Evolutionary conservation across 2,888 invertebrate species (phyloP).

Genomic region (Apeira syringaria): DNA sequence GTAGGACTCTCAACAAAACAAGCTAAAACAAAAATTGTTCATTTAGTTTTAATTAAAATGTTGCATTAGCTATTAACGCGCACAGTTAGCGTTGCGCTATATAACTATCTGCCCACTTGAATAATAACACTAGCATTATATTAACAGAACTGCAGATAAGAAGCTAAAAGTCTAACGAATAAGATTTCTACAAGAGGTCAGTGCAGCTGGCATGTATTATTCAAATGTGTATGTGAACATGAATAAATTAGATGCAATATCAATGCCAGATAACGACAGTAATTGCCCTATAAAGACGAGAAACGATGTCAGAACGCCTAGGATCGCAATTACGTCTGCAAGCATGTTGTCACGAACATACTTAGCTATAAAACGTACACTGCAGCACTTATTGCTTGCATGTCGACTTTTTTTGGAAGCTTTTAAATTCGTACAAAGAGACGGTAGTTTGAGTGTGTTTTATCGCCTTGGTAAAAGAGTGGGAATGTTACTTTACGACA

Average conservation of each 20-base stretch:
- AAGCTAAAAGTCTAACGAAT: conserved; percentile 44
- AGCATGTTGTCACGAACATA: conserved; percentile 69
- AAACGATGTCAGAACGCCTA: conserved; percentile 75
- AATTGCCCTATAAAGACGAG: conserved; percentile 80
- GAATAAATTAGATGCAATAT: conserved; percentile 80
- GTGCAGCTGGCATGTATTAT: conserved; percentile 65
- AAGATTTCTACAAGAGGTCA: conserved; percentile 50
- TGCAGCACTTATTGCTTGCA: conserved; percentile 61
- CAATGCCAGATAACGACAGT: conserved; percentile 80
- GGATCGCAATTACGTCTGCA: conserved; percentile 71
- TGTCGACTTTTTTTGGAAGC: conserved; percentile 57
- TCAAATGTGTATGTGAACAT: conserved; percentile 61
- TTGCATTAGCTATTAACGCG: conserved; percentile 37
- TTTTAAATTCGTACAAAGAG: conserved; percentile 39
- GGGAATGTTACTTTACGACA: conserved; percentile 6
- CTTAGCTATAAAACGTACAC: conserved; percentile 61
- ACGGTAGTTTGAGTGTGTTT: conserved; percentile 27
- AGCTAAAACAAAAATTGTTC: no score
- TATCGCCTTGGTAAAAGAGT: conserved; percentile 29
- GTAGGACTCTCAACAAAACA: no score
- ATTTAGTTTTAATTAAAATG: conserved; percentile 40
- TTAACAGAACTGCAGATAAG: conserved; percentile 46
- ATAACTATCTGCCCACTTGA: conserved; percentile 38
- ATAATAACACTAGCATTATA: conserved; percentile 51
- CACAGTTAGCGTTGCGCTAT: conserved; percentile 38